Conservation (phyloP, 2,888 invertebrate species). For the Chouioia cunea region DNA sequence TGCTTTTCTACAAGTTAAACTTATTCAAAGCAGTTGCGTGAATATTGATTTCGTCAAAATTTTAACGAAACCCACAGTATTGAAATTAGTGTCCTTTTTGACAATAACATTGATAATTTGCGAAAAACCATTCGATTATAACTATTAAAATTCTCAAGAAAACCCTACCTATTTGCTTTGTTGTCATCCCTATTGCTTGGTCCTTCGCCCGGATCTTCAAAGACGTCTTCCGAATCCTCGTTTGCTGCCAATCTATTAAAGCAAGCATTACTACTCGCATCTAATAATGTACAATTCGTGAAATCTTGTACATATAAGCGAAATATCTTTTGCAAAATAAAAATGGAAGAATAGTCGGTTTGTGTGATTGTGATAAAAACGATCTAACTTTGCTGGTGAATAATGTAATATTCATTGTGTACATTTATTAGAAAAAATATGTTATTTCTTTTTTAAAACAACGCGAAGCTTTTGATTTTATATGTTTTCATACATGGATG, state of each 20-base stretch:
- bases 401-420: too few relatives aligned
- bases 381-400: too few relatives aligned
- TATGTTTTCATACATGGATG: constrained; percentile 11
- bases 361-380: too few relatives aligned
- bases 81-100: not conserved
- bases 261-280: constrained; percentile 61
- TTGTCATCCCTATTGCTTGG: constrained; percentile 49
- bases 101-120: not conserved
- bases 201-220: constrained; percentile 56
- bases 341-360: too few relatives aligned
- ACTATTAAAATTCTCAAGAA: not conserved
- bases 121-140: not conserved
- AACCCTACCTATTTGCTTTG: constrained; percentile 24
- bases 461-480: too few relatives aligned
- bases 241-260: constrained; percentile 59
- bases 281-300: constrained; percentile 45
- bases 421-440: too few relatives aligned
- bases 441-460: too few relatives aligned
- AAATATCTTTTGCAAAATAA: not conserved
- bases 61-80: not conserved
- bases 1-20: constrained; percentile 48
- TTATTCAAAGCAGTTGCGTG: not conserved
- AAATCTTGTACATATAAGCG: constrained; percentile 19
- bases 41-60: constrained; percentile 1
- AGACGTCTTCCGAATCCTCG: constrained; percentile 53